Percentiles rank a stretch among this genome's conserved stretches.
Evolutionary conservation across 2,113 vertebrate species (phyloP).

Genomic region (Melanerpes formicivorus): DNA sequence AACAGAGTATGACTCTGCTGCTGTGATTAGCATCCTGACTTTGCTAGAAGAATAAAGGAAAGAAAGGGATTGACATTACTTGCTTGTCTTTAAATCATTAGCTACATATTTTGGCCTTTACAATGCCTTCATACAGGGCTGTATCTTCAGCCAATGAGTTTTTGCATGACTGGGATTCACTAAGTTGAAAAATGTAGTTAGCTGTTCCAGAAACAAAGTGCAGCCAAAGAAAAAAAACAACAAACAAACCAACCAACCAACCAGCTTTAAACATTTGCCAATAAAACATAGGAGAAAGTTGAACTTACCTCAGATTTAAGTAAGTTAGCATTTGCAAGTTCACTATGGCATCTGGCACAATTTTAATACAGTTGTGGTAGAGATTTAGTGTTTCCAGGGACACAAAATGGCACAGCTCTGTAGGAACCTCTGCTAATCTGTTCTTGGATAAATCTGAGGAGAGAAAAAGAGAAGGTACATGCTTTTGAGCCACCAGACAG

Average conservation of each 20-base stretch:
- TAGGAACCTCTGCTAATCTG: slow-evolving; percentile 87
- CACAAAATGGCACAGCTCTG: slow-evolving; percentile 89
- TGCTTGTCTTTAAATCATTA: not conserved
- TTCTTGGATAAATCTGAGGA: slow-evolving; percentile 93
- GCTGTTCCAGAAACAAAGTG: not conserved
- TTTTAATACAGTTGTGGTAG: slow-evolving; percentile 95
- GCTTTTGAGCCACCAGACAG: not conserved
- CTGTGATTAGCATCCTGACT: not conserved
- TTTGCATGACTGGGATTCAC: not conserved
- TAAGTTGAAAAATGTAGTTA: not conserved
- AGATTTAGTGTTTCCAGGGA: slow-evolving; percentile 93
- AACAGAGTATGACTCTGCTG: not conserved
- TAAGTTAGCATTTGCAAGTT: slow-evolving; percentile 90
- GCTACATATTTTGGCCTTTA: not conserved
- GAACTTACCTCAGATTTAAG: slow-evolving; percentile 91
- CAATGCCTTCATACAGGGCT: not conserved
- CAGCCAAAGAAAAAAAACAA: not conserved
- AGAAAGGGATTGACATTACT: not conserved
- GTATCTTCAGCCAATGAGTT: not conserved
- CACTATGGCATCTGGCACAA: slow-evolving; percentile 89
- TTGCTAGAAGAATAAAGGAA: not conserved
- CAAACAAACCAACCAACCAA: no score
- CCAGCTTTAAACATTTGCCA: not conserved
- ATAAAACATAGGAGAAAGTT: not conserved
- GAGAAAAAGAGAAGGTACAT: not conserved